phyloP scores from a whole-genome alignment of 2,113 vertebrate genomes.

The Manacus vitellinus region DNA sequence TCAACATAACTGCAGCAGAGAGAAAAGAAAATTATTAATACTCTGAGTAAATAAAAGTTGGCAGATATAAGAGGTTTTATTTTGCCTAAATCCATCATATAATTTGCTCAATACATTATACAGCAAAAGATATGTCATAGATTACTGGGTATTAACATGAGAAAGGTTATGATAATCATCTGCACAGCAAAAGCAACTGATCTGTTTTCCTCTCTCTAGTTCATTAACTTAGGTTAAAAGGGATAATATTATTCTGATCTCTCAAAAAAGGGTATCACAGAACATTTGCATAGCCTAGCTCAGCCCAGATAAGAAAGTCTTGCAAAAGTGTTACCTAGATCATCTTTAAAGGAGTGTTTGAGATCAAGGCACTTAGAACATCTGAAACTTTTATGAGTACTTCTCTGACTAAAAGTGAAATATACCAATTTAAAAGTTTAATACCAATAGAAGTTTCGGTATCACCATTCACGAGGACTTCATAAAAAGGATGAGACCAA shows the following conservation, averaged over 20 bases:
- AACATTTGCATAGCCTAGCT: background rate
- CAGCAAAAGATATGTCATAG: background rate
- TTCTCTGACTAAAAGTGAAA: background rate
- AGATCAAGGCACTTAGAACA: background rate
- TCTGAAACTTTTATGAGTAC: background rate
- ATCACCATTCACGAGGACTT: background rate
- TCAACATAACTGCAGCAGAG: background rate
- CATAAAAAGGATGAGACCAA: background rate
- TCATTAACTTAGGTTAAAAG: background rate
- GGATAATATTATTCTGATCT: background rate
- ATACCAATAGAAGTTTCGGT: background rate
- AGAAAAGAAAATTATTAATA: background rate
- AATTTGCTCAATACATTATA: background rate
- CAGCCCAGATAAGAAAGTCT: background rate
- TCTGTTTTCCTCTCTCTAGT: background rate
- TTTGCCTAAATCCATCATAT: background rate
- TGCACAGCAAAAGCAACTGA: background rate
- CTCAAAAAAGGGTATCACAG: background rate
- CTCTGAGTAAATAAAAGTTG: background rate
- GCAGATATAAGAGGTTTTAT: background rate
- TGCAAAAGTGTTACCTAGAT: background rate
- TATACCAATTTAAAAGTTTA: background rate
- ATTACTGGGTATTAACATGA: background rate
- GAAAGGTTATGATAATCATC: background rate
- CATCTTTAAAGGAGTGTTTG: background rate